Base-by-base conservation (phyloP, 92 coral and sea anemone species). In the Virgularia gustaviana region DNA sequence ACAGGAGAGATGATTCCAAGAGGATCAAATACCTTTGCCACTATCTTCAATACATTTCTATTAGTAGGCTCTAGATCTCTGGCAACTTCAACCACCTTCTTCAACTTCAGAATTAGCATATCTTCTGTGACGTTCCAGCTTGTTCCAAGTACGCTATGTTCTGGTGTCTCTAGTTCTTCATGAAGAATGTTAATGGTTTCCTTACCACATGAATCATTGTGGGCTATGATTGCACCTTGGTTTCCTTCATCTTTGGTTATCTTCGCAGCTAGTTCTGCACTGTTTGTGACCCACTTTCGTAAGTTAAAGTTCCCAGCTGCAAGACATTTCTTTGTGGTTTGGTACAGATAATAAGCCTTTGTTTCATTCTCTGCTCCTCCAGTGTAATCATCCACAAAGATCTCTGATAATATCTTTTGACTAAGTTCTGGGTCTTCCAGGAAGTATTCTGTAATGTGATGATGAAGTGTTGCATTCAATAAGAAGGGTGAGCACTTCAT, bases 341-440 rank as follows among this genome's bases (percentile, higher is more conserved):
- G 42, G 38, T 63, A 62, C 42, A 80, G 19, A 49, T 35, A 15
- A 12, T 49, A 77, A 15, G 86, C 73, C 24, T 71, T 81, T 0
- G 63, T 52, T 2, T 32, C 81, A 71, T 73, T 56, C 13, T 78
- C 56, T 33, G 39, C 74, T 49, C 90, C 90, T 30, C 52, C 35
- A n/a, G 78, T 52, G 73, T 58, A 81, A 57, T 85, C 84, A 49
- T 85, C 90, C 18, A 85, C 83, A 25, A 81, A 85, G 33, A 81
- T 56, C 39, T 66, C 78, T 7, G 32, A 45, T 30, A 81, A 67
- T 24, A 76, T 57, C 20, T 58, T 51, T 25, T 86, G 38, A 18
- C 81, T 75, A 45, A 41, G 42, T 0, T 5, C 54, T 36, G 6
- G 61, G 38, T 75, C 63, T 28, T 47, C 66, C 15, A 15, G 68